phyloP scores from a whole-genome alignment of 2,888 invertebrate genomes.

The Hoplodrina blanda region DNA sequence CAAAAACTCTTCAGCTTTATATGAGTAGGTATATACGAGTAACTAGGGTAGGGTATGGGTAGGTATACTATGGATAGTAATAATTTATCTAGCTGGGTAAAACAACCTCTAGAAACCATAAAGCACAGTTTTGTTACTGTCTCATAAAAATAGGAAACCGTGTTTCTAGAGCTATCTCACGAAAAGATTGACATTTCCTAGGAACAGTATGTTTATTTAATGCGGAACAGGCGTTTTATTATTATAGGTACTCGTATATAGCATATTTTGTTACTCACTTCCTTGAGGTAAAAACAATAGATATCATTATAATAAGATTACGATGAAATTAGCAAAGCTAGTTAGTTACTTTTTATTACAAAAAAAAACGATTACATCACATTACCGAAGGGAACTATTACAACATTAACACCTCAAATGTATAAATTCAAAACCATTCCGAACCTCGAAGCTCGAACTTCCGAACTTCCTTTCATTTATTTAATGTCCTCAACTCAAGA shows the following conservation, averaged over 20 bases:
- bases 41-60: too few species aligned
- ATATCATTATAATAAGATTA: not conserved
- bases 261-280: too few species aligned
- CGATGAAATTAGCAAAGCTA: too few species aligned
- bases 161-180: constrained; percentile 21
- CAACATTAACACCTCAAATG: constrained; percentile 11
- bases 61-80: too few species aligned
- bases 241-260: too few species aligned
- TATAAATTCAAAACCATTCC: constrained; percentile 11
- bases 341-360: too few species aligned
- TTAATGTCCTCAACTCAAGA: constrained; percentile 21
- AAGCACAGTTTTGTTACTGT: constrained; percentile 5
- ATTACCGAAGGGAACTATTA: too few species aligned
- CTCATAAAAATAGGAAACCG: constrained; percentile 21
- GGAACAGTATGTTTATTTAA: constrained; percentile 3
- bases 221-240: not conserved
- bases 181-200: constrained; percentile 19
- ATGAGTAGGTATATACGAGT: too few species aligned
- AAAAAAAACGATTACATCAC: too few species aligned
- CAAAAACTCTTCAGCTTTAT: too few species aligned
- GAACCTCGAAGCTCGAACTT: constrained; percentile 8
- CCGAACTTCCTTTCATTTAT: constrained; percentile 37
- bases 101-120: too few species aligned
- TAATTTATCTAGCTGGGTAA: too few species aligned
- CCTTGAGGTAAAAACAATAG: not conserved